Percentiles rank a stretch among this genome's conserved stretches.
Evolutionary conservation across 2,888 invertebrate species (phyloP).

Genomic region (Drosophila borborema): DNA sequence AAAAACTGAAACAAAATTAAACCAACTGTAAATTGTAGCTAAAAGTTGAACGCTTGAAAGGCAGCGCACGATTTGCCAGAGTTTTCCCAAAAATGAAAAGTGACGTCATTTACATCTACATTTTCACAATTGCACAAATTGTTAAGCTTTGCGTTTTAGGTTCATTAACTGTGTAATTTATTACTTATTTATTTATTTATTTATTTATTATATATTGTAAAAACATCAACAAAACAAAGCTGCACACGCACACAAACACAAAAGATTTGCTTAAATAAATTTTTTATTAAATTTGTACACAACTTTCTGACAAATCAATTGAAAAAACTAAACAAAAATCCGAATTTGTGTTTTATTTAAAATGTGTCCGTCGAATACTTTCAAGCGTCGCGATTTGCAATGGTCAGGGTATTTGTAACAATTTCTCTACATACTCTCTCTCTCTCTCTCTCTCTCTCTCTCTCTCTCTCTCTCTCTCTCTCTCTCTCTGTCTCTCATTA

Average conservation of each 20-base stretch:
- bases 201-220: slow-evolving; percentile 79
- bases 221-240: slow-evolving; percentile 51
- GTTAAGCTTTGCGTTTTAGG: slow-evolving; percentile 76
- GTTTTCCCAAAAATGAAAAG: slow-evolving; percentile 39
- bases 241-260: slow-evolving; percentile 43
- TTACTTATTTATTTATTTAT: slow-evolving; percentile 74
- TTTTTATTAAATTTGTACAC: slow-evolving; percentile 74
- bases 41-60: slow-evolving; percentile 81
- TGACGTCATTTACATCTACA: slow-evolving; percentile 35
- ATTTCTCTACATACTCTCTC: slow-evolving; percentile 1
- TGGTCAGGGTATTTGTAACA: slow-evolving; percentile 33
- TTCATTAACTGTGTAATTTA: slow-evolving; percentile 76
- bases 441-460: slow-evolving; percentile 9
- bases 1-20: slow-evolving; percentile 26
- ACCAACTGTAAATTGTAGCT: slow-evolving; percentile 72
- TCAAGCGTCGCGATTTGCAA: slow-evolving; percentile 64
- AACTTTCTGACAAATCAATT: slow-evolving; percentile 70
- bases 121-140: slow-evolving; percentile 57
- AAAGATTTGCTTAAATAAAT: slow-evolving; percentile 76
- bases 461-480: slow-evolving; percentile 13
- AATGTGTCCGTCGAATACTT: slow-evolving; percentile 44
- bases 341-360: slow-evolving; percentile 69
- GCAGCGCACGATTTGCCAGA: slow-evolving; percentile 61
- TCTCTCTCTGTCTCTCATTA: slow-evolving; percentile 31
- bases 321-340: slow-evolving; percentile 52